Evolutionary conservation across 2,113 vertebrate species (phyloP).

Genomic region (Brachionichthys hirsutus): DNA sequence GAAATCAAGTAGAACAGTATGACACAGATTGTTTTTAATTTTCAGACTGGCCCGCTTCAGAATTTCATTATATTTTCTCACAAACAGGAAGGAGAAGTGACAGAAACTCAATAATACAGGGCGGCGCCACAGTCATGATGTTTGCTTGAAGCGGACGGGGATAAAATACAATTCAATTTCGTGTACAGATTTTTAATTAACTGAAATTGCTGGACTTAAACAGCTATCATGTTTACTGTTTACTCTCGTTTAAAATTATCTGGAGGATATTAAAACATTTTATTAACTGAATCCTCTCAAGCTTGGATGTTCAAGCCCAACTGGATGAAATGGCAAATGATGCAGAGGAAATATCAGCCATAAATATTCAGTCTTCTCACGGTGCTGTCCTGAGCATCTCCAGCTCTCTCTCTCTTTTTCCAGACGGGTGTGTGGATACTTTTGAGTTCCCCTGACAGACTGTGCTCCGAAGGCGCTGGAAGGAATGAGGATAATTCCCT

Average conservation of each 20-base stretch:
- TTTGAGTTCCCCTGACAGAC: slow-evolving; percentile 41
- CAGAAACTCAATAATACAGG: slow-evolving; percentile 34
- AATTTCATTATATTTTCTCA: slow-evolving; percentile 52
- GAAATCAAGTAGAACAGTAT: slow-evolving; percentile 12
- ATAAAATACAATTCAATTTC: slow-evolving; percentile 7
- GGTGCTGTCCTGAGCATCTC: slow-evolving; percentile 17
- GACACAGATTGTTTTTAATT: slow-evolving; percentile 3
- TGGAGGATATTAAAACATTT: slow-evolving; percentile 26
- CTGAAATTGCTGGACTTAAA: slow-evolving; percentile 9
- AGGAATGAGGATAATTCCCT: slow-evolving; percentile 40
- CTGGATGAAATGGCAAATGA: slow-evolving; percentile 45
- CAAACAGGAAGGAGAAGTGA: slow-evolving; percentile 34
- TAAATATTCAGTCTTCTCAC: slow-evolving; percentile 57
- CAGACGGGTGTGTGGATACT: slow-evolving; percentile 29
- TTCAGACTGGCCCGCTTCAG: slow-evolving; percentile 4
- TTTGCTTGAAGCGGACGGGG: slow-evolving; percentile 5
- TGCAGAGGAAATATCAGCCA: slow-evolving; percentile 40
- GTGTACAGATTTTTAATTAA: slow-evolving; percentile 15
- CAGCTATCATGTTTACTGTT: slow-evolving; percentile 15
- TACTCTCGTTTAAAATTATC: slow-evolving; percentile 26
- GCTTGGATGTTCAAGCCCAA: slow-evolving; percentile 36
- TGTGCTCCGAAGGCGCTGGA: slow-evolving; percentile 29
- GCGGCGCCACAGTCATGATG: slow-evolving; percentile 10
- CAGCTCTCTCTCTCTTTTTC: slow-evolving; percentile 33
- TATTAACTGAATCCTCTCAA: slow-evolving; percentile 24